These are phyloP conservation scores for Pipistrellus pygmaeus DNA, from an alignment of 2,797 vertebrate species.

Conservation along the genomic window DNA sequence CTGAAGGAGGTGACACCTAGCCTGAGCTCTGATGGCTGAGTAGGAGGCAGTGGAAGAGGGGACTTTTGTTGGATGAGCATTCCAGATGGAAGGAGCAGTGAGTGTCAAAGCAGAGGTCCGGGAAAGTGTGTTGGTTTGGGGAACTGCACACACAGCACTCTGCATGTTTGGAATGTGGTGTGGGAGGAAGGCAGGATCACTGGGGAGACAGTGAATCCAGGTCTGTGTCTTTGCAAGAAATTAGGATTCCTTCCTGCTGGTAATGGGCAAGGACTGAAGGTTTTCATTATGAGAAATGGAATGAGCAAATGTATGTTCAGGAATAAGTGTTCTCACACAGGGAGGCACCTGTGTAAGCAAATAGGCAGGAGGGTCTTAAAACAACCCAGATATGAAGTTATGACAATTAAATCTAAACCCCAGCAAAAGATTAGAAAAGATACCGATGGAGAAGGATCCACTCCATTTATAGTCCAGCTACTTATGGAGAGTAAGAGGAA, in stretches of 20 bases:
- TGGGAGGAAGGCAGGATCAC: background rate
- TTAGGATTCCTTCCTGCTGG: background rate
- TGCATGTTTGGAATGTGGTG: background rate
- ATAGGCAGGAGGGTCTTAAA: conserved; percentile 18
- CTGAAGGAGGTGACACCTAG: background rate
- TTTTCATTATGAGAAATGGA: background rate
- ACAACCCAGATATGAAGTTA: background rate
- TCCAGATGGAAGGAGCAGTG: background rate
- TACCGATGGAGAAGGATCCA: background rate
- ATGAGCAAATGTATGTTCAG: background rate
- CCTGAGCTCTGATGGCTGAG: background rate
- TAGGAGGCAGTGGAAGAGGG: background rate
- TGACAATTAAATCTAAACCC: background rate
- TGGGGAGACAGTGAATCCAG: background rate
- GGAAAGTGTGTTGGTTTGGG: background rate
- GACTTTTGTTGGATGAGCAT: background rate
- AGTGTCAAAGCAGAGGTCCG: background rate
- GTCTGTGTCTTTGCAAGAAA: background rate
- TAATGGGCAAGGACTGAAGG: background rate
- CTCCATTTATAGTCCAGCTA: background rate
- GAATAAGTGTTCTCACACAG: background rate
- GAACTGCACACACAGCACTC: background rate
- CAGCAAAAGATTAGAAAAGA: background rate
- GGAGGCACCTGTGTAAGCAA: background rate
- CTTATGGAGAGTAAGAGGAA: background rate